Conservation (phyloP, 2,113 vertebrate species). For the Tamias sibiricus region DNA sequence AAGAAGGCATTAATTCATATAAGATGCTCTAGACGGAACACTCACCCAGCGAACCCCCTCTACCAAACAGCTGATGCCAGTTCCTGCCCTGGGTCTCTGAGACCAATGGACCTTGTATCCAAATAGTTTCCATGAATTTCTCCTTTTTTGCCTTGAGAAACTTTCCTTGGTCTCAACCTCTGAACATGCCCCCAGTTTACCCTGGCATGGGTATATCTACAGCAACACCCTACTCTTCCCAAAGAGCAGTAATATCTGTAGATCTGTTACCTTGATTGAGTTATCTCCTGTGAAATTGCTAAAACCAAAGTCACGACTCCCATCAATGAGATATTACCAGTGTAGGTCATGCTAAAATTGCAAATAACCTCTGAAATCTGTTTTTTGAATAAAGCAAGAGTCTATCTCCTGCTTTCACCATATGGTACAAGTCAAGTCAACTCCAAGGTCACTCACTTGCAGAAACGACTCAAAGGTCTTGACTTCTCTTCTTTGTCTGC, state of each 20-base stretch:
- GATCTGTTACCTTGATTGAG: background rate
- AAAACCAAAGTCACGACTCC: background rate
- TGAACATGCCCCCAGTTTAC: background rate
- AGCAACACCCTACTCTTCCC: too few relatives aligned
- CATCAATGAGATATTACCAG: background rate
- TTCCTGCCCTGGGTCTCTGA: background rate
- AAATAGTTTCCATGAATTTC: background rate
- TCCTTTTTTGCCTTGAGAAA: background rate
- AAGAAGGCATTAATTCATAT: background rate
- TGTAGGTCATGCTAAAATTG: background rate
- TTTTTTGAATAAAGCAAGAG: background rate
- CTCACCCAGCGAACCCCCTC: background rate
- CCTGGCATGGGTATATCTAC: rapidly evolving
- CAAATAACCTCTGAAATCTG: background rate
- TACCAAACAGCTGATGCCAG: background rate
- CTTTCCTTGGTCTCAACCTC: background rate
- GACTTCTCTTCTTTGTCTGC: background rate
- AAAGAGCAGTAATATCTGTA: background rate
- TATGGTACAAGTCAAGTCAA: background rate
- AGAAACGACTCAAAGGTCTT: background rate
- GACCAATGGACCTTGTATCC: background rate
- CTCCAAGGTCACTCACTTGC: background rate
- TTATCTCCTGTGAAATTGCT: background rate
- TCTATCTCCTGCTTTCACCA: background rate
- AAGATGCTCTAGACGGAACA: background rate